Conservation (phyloP, 1,140 invertebrate genomes). For the Oncopodura yosiiana region DNA sequence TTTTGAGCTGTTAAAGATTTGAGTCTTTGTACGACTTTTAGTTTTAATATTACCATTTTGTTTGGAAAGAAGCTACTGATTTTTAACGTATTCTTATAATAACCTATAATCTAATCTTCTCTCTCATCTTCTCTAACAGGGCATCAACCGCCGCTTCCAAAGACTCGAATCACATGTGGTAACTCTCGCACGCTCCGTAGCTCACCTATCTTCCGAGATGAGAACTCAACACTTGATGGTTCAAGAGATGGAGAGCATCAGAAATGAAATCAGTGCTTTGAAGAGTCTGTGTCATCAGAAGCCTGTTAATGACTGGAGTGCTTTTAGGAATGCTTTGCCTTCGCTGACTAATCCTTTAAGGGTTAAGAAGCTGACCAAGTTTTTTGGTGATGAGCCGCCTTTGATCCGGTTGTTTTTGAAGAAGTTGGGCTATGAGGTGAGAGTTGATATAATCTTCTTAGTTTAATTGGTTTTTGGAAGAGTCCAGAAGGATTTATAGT, state of each 20-base stretch:
- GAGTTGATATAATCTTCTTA: conserved; percentile 7
- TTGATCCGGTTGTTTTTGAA: conserved; percentile 78
- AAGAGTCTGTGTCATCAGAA: conserved; percentile 44
- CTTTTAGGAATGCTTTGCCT: conserved; percentile 38
- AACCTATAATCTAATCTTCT: not conserved
- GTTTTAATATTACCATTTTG: no score
- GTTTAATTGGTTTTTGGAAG: no score
- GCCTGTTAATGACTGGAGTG: conserved; percentile 30
- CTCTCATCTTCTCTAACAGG: conserved; percentile 44
- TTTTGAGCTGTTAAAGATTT: no score
- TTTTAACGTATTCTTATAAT: no score
- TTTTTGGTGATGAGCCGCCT: conserved; percentile 87
- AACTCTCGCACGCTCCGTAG: conserved; percentile 80
- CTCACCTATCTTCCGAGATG: conserved; percentile 85
- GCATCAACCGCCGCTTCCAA: conserved; percentile 78
- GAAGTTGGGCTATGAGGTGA: conserved; percentile 86
- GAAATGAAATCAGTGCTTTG: conserved; percentile 68
- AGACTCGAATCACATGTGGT: conserved; percentile 83
- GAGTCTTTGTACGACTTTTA: no score
- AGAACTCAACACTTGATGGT: conserved; percentile 79
- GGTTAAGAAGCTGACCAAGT: conserved; percentile 74
- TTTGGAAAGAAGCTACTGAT: no score
- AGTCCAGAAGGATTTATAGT: not conserved
- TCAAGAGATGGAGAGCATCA: conserved; percentile 79
- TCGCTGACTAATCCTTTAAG: conserved; percentile 63